phyloP scores from a whole-genome alignment of 2,888 invertebrate species.

The Campoplex capitator region DNA sequence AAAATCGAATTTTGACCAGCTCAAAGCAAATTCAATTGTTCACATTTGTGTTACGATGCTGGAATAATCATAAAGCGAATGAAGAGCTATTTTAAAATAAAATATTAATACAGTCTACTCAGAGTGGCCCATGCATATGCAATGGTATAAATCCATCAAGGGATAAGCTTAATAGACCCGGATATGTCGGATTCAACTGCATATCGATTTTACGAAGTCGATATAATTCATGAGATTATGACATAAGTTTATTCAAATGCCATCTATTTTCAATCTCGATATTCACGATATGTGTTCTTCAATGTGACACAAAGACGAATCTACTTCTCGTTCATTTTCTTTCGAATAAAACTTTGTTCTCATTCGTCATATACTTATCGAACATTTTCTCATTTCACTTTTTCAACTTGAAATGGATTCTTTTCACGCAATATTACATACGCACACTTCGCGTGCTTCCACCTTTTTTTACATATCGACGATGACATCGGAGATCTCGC shows the following conservation, averaged over 20 bases:
- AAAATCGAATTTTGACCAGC: background rate
- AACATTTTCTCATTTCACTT: constrained; percentile 24
- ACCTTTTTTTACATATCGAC: constrained; percentile 31
- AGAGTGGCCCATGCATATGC: constrained; percentile 25
- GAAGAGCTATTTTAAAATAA: background rate
- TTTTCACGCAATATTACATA: constrained; percentile 60
- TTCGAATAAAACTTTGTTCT: constrained; percentile 43
- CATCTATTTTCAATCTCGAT: constrained; percentile 10
- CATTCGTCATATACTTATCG: constrained; percentile 28
- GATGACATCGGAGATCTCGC: constrained; percentile 44
- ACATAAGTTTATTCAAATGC: constrained; percentile 57
- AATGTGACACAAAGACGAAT: constrained; percentile 1
- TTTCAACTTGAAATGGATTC: constrained; percentile 59
- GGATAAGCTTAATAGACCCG: constrained; percentile 63
- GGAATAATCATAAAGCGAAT: background rate
- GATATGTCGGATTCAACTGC: constrained; percentile 56
- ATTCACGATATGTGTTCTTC: constrained; percentile 24
- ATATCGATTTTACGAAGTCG: constrained; percentile 49
- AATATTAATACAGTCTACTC: background rate
- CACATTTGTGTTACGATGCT: background rate
- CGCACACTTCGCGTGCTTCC: constrained; percentile 45
- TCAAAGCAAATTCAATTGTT: background rate
- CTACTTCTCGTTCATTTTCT: background rate
- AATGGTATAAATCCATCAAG: constrained; percentile 53
- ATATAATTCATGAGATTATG: constrained; percentile 67